Evolutionary conservation across 2,113 vertebrate genomes (phyloP).

Genomic region (Opisthocomus hoazin): DNA sequence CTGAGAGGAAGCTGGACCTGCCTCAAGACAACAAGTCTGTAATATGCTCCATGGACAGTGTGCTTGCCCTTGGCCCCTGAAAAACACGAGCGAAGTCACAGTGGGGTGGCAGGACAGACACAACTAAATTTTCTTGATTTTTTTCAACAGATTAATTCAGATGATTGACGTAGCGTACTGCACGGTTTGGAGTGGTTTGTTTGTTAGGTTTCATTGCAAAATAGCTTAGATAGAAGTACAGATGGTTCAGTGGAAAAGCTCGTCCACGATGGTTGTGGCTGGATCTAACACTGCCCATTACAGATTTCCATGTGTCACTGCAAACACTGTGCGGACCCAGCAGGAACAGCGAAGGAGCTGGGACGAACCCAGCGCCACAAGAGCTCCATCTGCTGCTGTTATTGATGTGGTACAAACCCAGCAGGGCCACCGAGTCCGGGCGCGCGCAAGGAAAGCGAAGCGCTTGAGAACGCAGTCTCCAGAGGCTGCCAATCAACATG

Average conservation of each 20-base stretch:
- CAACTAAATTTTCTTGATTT: background rate
- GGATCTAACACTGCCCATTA: background rate
- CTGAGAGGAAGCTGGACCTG: background rate
- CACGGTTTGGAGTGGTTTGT: background rate
- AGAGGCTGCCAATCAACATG: conserved; percentile 4
- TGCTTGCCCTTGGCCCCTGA: background rate
- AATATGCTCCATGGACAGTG: background rate
- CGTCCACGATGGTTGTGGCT: background rate
- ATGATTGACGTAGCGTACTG: background rate
- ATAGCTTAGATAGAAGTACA: background rate
- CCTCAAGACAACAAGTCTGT: background rate
- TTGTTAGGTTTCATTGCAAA: background rate
- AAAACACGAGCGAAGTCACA: background rate
- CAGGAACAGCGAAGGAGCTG: background rate
- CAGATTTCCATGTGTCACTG: background rate
- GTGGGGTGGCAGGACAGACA: background rate
- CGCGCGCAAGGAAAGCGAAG: background rate
- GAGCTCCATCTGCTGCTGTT: background rate
- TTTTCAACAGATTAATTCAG: background rate
- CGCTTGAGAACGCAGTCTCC: background rate
- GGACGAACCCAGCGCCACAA: background rate
- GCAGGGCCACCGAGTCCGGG: background rate
- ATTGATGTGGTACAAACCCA: background rate
- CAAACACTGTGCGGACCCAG: background rate
- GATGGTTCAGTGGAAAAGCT: background rate